phyloP scores from a whole-genome alignment of 2,888 invertebrate genomes.

The Synanthedon formicaeformis region DNA sequence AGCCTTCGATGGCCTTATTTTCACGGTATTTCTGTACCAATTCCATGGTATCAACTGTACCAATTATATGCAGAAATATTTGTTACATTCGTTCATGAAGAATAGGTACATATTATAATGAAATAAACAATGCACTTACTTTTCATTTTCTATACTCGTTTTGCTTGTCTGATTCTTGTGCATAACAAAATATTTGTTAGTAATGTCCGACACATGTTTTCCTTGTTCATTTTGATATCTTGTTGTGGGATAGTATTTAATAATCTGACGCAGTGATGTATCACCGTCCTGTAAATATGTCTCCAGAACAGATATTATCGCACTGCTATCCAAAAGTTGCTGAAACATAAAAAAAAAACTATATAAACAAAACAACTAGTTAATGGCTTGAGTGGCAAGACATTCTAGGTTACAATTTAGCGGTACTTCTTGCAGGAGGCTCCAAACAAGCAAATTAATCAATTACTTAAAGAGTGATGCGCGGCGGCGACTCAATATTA shows the following conservation, averaged over 20 bases:
- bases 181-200: slow-evolving; percentile 92
- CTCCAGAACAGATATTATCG: slow-evolving; percentile 90
- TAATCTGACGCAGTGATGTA: slow-evolving; percentile 75
- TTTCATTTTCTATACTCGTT: slow-evolving; percentile 36
- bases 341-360: slow-evolving; percentile 39
- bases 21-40: too few relatives aligned
- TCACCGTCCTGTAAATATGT: slow-evolving; percentile 77
- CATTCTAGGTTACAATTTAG: too few relatives aligned
- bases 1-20: too few relatives aligned
- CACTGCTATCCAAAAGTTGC: slow-evolving; percentile 93
- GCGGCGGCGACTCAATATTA: too few relatives aligned
- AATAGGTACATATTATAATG: too few relatives aligned
- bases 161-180: slow-evolving; percentile 46
- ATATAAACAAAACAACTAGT: background rate
- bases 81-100: too few relatives aligned
- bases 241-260: slow-evolving; percentile 81
- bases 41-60: too few relatives aligned
- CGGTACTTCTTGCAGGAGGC: too few relatives aligned
- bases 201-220: slow-evolving; percentile 77
- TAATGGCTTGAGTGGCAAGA: too few relatives aligned
- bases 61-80: too few relatives aligned
- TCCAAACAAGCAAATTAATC: too few relatives aligned
- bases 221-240: slow-evolving; percentile 76
- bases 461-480: too few relatives aligned
- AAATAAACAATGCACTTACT: slow-evolving; percentile 47